Conservation (phyloP, 2,888 invertebrate species). For the Pseudanteris insignis region DNA sequence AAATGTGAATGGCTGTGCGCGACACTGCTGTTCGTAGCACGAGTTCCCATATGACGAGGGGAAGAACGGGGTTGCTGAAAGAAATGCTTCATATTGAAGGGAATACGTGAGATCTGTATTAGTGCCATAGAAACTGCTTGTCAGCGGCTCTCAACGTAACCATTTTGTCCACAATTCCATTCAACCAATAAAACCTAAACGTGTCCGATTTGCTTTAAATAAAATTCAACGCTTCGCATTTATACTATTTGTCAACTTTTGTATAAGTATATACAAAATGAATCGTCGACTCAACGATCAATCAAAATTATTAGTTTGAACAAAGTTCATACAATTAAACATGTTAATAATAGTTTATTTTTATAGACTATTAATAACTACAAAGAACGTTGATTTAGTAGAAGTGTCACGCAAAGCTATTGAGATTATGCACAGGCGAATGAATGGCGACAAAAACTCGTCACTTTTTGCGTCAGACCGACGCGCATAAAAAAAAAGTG, state of each 20-base stretch:
- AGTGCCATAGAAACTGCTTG: slow-evolving; percentile 54
- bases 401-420: slow-evolving; percentile 13
- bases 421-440: slow-evolving; percentile 31
- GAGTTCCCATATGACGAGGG: slow-evolving; percentile 55
- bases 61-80: slow-evolving; percentile 50
- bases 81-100: slow-evolving; percentile 63
- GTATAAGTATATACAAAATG: too few species aligned
- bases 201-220: slow-evolving; percentile 13
- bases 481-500: slow-evolving; percentile 36
- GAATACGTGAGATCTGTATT: slow-evolving; percentile 66
- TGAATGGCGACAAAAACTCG: slow-evolving; percentile 28
- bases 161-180: slow-evolving; percentile 10
- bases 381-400: too few species aligned
- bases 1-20: slow-evolving; percentile 64
- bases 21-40: slow-evolving; percentile 56
- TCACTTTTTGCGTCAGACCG: slow-evolving; percentile 33
- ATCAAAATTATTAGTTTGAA: too few species aligned
- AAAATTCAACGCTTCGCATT: slow-evolving; percentile 5
- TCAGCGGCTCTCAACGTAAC: slow-evolving; percentile 52
- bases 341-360: too few species aligned
- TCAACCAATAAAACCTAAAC: slow-evolving; percentile 15
- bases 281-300: too few species aligned
- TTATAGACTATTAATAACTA: too few species aligned
- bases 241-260: neutral
- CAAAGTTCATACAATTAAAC: too few species aligned